phyloP scores from a whole-genome alignment of 2,888 invertebrate species.

The Drosophila austrosaltans region DNA sequence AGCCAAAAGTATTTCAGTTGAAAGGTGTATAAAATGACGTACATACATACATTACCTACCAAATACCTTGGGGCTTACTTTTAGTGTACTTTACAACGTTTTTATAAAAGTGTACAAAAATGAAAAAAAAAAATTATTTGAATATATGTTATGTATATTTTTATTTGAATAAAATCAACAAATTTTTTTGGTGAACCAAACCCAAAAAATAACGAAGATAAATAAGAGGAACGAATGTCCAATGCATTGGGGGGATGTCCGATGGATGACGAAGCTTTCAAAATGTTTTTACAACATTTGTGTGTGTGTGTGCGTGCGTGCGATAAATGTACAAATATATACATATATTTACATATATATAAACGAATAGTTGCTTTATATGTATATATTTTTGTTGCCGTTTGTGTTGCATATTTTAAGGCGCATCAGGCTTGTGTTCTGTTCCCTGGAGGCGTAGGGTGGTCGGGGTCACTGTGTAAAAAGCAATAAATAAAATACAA shows the following conservation, averaged over 20 bases:
- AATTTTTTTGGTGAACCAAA: slow-evolving; percentile 20
- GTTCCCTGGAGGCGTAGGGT: slow-evolving; percentile 23
- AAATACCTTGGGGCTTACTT: slow-evolving; percentile 7
- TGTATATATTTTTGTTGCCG: slow-evolving; percentile 33
- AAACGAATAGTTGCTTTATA: slow-evolving; percentile 9
- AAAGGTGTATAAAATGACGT: not conserved
- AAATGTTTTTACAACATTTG: slow-evolving; percentile 71
- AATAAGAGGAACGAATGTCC: slow-evolving; percentile 34
- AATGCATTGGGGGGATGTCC: slow-evolving; percentile 48
- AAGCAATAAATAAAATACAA: slow-evolving; percentile 62
- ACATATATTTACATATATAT: slow-evolving; percentile 9
- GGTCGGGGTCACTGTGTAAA: slow-evolving; percentile 43
- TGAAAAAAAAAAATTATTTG: slow-evolving; percentile 42
- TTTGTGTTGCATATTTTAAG: slow-evolving; percentile 66
- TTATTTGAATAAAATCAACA: slow-evolving; percentile 64
- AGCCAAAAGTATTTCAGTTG: not conserved
- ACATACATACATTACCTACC: slow-evolving; percentile 5
- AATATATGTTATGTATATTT: slow-evolving; percentile 43
- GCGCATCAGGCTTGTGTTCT: slow-evolving; percentile 26
- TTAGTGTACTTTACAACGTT: slow-evolving; percentile 35
- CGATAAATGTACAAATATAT: slow-evolving; percentile 12
- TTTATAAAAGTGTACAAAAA: slow-evolving; percentile 20
- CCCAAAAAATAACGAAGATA: slow-evolving; percentile 38
- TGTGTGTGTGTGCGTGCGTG: slow-evolving; percentile 27
- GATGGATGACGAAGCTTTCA: slow-evolving; percentile 49